These are phyloP conservation scores for Andrena hattorfiana DNA, from an alignment of 2,888 invertebrate genomes.

Conservation along the genomic window DNA sequence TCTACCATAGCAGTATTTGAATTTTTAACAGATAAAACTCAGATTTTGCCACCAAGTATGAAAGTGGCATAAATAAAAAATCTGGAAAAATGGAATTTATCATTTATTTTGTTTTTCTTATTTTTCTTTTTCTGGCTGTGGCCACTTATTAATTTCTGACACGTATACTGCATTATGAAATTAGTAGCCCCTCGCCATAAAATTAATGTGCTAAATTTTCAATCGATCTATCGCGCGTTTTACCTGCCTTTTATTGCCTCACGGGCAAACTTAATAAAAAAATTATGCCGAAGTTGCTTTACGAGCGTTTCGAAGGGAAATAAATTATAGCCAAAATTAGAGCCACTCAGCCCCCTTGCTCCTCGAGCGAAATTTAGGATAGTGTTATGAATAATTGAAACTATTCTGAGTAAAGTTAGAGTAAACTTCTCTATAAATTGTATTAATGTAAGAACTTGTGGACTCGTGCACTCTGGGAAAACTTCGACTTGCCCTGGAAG, in stretches of 20 bases:
- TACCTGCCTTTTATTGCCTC: neutral
- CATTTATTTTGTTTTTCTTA: too few species aligned
- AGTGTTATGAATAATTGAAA: constrained; percentile 37
- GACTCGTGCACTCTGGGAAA: neutral
- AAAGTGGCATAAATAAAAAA: too few species aligned
- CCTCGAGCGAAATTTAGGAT: constrained; percentile 15
- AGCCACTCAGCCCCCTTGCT: neutral
- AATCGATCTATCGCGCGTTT: neutral
- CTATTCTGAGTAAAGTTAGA: neutral
- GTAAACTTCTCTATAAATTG: constrained; percentile 14
- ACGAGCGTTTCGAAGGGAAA: neutral
- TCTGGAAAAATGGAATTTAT: too few species aligned
- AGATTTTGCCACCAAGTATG: too few species aligned
- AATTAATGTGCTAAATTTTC: neutral
- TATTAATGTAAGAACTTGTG: constrained; percentile 13
- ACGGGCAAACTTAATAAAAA: neutral
- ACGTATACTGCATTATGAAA: too few species aligned
- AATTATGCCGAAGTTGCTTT: constrained; percentile 9
- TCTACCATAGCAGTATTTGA: too few species aligned
- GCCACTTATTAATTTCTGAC: too few species aligned
- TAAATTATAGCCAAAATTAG: neutral
- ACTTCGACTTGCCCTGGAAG: constrained; percentile 3
- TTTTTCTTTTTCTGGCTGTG: too few species aligned
- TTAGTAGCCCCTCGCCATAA: neutral
- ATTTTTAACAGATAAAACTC: too few species aligned